Conservation (phyloP, 2,113 vertebrate species). For the Capra hircus region DNA sequence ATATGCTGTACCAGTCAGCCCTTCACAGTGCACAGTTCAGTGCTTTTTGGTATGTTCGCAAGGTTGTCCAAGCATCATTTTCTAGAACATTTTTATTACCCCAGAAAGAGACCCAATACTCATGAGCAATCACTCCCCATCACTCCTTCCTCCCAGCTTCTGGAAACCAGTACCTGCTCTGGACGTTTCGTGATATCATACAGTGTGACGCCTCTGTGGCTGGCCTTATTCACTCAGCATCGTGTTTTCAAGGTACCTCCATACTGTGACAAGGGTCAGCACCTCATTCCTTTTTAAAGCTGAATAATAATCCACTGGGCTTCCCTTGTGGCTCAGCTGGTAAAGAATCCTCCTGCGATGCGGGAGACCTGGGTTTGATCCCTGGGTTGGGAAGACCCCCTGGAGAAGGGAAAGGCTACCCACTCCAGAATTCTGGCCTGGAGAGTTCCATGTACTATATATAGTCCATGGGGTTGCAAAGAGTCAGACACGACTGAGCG, state of each 20-base stretch:
- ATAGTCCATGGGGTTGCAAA: background rate
- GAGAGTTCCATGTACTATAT: background rate
- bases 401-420: background rate
- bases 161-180: too few species aligned
- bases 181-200: too few species aligned
- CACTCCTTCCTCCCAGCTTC: too few species aligned
- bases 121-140: background rate
- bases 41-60: background rate
- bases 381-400: background rate
- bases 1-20: rapidly evolving
- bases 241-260: background rate
- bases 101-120: background rate
- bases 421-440: background rate
- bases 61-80: background rate
- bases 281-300: background rate
- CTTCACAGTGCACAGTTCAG: background rate
- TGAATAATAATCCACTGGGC: background rate
- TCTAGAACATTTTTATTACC: background rate
- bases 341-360: background rate
- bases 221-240: background rate
- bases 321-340: background rate
- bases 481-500: background rate
- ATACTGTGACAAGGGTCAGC: rapidly evolving
- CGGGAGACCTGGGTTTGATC: background rate
- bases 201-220: rapidly evolving